A percentile compares a stretch with the other conserved stretches of the same genome.
These are phyloP conservation scores for Clarias fuscus DNA, from an alignment of 2,797 vertebrate genomes.

Conservation along the genomic window DNA sequence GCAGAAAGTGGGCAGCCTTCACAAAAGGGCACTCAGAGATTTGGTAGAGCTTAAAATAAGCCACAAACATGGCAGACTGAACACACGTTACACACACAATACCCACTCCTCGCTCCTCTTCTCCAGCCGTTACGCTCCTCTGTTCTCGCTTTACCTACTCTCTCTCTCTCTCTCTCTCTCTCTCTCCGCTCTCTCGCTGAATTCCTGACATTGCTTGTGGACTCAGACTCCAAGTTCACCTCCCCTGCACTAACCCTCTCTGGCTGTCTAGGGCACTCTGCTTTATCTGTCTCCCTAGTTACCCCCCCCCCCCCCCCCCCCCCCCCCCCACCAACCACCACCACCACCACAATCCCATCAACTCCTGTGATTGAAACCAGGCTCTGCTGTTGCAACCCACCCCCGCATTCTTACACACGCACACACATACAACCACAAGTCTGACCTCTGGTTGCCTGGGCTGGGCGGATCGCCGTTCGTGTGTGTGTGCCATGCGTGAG, in stretches of 20 bases:
- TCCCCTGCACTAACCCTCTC: conserved; percentile 25
- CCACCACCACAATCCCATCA: conserved; percentile 20
- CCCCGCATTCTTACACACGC: conserved; percentile 45
- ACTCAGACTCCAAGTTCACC: conserved; percentile 40
- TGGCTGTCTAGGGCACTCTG: conserved; percentile 5
- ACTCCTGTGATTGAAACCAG: conserved; percentile 54
- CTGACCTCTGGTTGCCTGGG: conserved; percentile 42
- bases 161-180: conserved; percentile 22
- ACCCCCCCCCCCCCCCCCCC: not conserved
- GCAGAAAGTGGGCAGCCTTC: conserved; percentile 27
- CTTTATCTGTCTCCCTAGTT: conserved; percentile 37
- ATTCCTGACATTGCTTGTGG: conserved; percentile 31
- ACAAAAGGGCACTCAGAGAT: conserved; percentile 52
- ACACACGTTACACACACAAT: conserved; percentile 29
- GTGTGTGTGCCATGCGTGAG: conserved; percentile 34
- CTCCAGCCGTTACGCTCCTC: conserved; percentile 23
- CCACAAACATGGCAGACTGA: conserved; percentile 36
- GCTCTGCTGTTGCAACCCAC: conserved; percentile 44
- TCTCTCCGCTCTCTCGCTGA: conserved; percentile 5
- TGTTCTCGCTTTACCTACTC: conserved; percentile 38
- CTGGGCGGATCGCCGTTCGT: conserved; percentile 2
- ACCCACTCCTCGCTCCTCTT: conserved; percentile 10
- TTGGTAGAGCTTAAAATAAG: conserved; percentile 57
- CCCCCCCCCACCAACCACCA: not conserved
- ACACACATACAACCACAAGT: not conserved